Percentiles rank a stretch among this genome's conserved stretches.
These are phyloP conservation scores for Amphilophus citrinellus DNA, from an alignment of 2,113 vertebrate genomes.

Conservation along the genomic window DNA sequence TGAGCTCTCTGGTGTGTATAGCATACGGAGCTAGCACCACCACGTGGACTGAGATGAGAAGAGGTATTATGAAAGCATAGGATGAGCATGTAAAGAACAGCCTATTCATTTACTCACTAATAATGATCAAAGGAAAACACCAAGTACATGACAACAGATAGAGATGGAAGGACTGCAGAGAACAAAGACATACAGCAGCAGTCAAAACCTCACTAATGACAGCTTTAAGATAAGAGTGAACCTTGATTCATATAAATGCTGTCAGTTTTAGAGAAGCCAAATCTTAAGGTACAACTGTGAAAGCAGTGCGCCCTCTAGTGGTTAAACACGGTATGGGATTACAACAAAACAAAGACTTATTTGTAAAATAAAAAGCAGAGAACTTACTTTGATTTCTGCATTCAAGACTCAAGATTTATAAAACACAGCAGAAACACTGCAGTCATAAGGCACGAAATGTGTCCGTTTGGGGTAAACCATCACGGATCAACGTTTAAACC, in stretches of 20 bases:
- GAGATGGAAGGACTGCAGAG: not conserved
- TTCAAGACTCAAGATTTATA: not conserved
- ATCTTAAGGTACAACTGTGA: conserved; percentile 3
- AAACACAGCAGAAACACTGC: not conserved
- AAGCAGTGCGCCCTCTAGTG: conserved; percentile 62
- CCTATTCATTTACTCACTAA: not conserved
- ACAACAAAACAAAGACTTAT: not conserved
- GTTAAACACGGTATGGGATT: not conserved
- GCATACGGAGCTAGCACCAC: conserved; percentile 62
- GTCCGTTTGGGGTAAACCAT: not conserved
- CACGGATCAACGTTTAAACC: not conserved
- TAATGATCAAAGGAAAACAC: not conserved
- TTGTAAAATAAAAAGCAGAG: conserved; percentile 14
- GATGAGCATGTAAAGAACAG: not conserved
- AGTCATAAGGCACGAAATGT: not conserved
- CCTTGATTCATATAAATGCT: not conserved
- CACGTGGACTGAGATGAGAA: conserved; percentile 53
- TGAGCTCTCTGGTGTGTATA: conserved; percentile 39
- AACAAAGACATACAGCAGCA: not conserved
- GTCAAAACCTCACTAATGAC: not conserved
- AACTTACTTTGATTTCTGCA: not conserved
- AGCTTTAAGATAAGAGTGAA: not conserved
- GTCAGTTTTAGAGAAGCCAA: not conserved
- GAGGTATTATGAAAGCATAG: not conserved
- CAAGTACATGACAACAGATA: not conserved